Percentiles rank a stretch among this genome's conserved stretches.
These are phyloP conservation scores for Sycophaga agraensis DNA, from an alignment of 1,140 invertebrate species.

Conservation along the genomic window DNA sequence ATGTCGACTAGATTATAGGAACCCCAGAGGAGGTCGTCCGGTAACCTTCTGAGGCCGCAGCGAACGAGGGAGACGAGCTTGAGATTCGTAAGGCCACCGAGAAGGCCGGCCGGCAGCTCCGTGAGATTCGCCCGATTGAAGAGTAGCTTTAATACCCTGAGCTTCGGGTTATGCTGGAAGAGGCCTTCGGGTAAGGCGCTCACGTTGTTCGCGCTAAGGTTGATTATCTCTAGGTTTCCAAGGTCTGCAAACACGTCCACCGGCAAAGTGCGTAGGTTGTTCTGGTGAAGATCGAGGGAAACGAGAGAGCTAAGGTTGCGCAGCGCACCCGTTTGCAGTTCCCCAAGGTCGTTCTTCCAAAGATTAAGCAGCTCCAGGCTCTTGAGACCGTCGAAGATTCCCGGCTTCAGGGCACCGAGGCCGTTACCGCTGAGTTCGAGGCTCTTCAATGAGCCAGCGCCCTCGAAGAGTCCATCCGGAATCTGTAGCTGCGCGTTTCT, in stretches of 20 bases:
- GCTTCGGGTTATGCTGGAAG: not conserved
- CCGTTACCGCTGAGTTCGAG: slow-evolving; percentile 13
- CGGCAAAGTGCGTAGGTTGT: not conserved
- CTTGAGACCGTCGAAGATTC: not conserved
- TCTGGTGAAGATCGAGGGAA: slow-evolving; percentile 3
- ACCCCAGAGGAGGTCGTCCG: slow-evolving; percentile 5
- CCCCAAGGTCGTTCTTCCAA: not conserved
- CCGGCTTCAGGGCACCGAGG: not conserved
- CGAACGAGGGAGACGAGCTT: not conserved
- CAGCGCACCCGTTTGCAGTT: not conserved
- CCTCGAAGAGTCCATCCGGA: not conserved
- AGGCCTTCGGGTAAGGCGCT: not conserved
- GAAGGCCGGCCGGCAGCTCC: not conserved
- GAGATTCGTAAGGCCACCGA: not conserved
- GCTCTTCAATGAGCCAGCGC: not conserved
- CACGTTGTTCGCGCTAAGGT: slow-evolving; percentile 9
- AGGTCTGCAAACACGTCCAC: slow-evolving; percentile 1
- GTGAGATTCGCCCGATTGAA: slow-evolving; percentile 17
- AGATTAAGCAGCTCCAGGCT: slow-evolving; percentile 1
- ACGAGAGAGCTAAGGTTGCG: not conserved
- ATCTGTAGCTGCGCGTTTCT: slow-evolving; percentile 5
- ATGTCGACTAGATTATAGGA: not conserved
- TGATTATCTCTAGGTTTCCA: not conserved
- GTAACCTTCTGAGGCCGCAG: not conserved
- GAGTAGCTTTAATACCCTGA: slow-evolving; percentile 1